Conservation (phyloP, 2,797 vertebrate genomes). For the Manis javanica region DNA sequence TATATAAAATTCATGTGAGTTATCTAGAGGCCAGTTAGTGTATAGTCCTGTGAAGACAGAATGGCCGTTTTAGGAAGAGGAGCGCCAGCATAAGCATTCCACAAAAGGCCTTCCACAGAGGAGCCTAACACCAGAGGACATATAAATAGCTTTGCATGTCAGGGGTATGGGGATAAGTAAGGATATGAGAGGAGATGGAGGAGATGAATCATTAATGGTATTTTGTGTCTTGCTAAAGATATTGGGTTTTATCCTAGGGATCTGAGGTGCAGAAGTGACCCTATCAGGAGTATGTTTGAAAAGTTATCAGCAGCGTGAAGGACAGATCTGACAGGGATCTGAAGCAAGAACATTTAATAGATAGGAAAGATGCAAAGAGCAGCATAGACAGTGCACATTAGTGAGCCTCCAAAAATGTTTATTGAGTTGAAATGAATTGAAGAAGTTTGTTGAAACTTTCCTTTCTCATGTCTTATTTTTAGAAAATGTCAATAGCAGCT, state of each 20-base stretch:
- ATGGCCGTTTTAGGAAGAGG: background rate
- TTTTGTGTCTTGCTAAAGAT: slow-evolving; percentile 58
- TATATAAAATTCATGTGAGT: background rate
- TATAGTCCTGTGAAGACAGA: background rate
- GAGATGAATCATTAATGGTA: slow-evolving; percentile 54
- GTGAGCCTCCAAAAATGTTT: slow-evolving; percentile 74
- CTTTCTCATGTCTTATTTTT: slow-evolving; percentile 72
- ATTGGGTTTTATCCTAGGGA: slow-evolving; percentile 51
- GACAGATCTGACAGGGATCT: slow-evolving; percentile 56
- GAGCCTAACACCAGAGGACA: background rate
- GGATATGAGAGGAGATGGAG: background rate
- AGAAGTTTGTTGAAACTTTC: slow-evolving; percentile 74
- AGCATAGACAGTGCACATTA: slow-evolving; percentile 61
- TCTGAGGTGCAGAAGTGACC: slow-evolving; percentile 54
- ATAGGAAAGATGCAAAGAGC: slow-evolving; percentile 66
- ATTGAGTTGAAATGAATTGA: slow-evolving; percentile 73
- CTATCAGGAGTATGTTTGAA: slow-evolving; percentile 50
- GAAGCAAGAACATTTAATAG: slow-evolving; percentile 64
- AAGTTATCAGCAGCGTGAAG: background rate
- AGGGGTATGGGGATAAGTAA: background rate
- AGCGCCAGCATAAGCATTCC: background rate
- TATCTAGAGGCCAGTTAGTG: background rate
- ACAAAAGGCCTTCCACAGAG: background rate
- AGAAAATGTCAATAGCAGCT: slow-evolving; percentile 76
- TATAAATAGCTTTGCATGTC: slow-evolving; percentile 59